These are phyloP conservation scores for Danaus plexippus DNA, from an alignment of 1,140 invertebrate genomes.

Conservation along the genomic window DNA sequence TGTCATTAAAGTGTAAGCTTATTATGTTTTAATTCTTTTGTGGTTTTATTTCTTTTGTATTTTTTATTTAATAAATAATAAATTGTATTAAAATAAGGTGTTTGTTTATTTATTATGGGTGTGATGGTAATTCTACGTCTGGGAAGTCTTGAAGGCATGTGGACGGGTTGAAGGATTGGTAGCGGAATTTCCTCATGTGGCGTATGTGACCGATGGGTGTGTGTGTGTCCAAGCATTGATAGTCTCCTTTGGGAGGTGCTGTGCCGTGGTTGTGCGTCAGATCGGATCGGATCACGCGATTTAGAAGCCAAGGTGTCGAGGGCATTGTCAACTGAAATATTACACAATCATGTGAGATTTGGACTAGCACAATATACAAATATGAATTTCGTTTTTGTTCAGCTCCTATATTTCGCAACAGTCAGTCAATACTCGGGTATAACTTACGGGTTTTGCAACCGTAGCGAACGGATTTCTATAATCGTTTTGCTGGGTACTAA, in stretches of 20 bases:
- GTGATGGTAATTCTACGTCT: conserved; percentile 21
- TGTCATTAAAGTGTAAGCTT: conserved; percentile 14
- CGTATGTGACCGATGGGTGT: conserved; percentile 61
- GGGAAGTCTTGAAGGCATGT: conserved; percentile 53
- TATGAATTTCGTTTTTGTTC: no score
- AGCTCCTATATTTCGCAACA: no score
- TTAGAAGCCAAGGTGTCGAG: conserved; percentile 46
- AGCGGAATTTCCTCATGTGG: conserved; percentile 43
- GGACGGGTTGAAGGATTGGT: conserved; percentile 53
- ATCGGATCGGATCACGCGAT: conserved; percentile 54
- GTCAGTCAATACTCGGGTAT: no score
- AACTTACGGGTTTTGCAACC: conserved; percentile 46
- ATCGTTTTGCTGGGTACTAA: conserved; percentile 52
- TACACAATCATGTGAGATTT: not conserved
- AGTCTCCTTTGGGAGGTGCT: conserved; percentile 52
- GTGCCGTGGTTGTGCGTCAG: conserved; percentile 58
- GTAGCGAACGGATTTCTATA: conserved; percentile 51
- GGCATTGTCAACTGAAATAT: conserved; percentile 44
- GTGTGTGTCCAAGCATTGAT: conserved; percentile 57
- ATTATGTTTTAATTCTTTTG: conserved; percentile 16
- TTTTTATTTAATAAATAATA: conserved; percentile 25
- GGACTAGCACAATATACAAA: no score
- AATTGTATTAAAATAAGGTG: conserved; percentile 15
- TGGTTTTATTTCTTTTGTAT: conserved; percentile 20
- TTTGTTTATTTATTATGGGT: conserved; percentile 22